phyloP scores from a whole-genome alignment of 2,113 vertebrate genomes.

The Haemorhous mexicanus region DNA sequence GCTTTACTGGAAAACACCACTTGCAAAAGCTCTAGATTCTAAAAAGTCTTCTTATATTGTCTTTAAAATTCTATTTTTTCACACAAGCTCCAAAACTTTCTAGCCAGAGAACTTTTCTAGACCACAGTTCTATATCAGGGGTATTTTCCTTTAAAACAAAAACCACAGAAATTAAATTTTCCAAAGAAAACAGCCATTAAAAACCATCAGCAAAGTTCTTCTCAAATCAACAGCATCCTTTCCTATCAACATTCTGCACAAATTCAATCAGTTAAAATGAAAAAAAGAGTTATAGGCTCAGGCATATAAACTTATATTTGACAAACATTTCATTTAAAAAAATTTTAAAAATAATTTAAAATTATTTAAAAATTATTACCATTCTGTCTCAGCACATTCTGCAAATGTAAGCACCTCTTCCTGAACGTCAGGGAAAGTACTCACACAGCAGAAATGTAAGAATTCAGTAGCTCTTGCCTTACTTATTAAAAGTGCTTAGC shows the following conservation, averaged over 20 bases:
- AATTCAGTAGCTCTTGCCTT: slow-evolving; percentile 26
- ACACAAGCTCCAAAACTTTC: background rate
- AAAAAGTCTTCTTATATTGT: background rate
- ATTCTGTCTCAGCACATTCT: background rate
- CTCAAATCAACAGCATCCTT: background rate
- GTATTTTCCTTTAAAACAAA: background rate
- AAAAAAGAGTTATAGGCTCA: background rate
- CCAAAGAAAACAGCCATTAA: background rate
- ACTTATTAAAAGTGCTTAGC: slow-evolving; percentile 4
- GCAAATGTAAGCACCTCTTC: background rate
- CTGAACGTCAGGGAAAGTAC: background rate
- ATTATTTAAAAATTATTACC: too few relatives aligned
- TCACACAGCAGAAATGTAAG: slow-evolving; percentile 24
- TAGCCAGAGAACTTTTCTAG: background rate
- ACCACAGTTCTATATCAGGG: background rate
- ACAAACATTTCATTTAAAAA: background rate
- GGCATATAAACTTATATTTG: background rate
- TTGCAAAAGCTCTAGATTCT: background rate
- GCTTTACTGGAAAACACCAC: background rate
- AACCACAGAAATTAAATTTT: background rate
- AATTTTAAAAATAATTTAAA: too few relatives aligned
- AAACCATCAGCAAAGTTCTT: background rate
- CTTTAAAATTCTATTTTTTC: background rate
- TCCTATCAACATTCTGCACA: background rate
- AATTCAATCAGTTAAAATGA: background rate